Conservation (phyloP, 2,113 vertebrate genomes). For the Alligator mississippiensis region DNA sequence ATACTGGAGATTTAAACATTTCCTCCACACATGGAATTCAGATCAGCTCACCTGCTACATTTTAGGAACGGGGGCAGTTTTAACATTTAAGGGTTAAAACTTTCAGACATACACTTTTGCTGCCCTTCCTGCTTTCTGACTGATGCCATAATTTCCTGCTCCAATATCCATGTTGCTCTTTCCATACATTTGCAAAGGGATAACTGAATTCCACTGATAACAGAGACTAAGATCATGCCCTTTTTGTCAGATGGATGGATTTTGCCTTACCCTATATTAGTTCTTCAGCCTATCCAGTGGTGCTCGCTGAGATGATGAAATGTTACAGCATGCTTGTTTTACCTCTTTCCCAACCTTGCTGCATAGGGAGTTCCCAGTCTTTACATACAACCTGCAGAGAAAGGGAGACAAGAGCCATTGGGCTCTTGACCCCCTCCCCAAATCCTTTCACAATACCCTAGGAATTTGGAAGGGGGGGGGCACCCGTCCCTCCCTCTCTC, state of each 20-base stretch:
- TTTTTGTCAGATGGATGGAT: neutral
- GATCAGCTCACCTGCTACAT: neutral
- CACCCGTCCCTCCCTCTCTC: neutral
- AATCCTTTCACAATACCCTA: neutral
- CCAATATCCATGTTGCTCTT: no score
- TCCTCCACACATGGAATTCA: neutral
- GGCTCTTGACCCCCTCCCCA: neutral
- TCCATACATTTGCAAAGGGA: neutral
- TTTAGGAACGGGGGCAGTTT: neutral
- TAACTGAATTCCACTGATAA: neutral
- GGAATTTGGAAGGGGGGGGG: no score
- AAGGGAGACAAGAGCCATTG: neutral
- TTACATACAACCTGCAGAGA: neutral
- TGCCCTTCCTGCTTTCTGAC: neutral
- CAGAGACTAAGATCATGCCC: neutral
- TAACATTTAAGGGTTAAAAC: neutral
- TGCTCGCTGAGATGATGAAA: neutral
- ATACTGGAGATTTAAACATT: neutral
- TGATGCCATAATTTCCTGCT: neutral
- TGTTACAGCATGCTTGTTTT: neutral
- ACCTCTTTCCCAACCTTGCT: neutral
- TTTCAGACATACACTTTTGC: neutral
- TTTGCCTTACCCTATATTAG: neutral
- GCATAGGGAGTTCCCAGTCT: rapidly evolving
- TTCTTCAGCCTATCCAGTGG: neutral